A percentile compares a stretch with the other conserved stretches of the same genome.
Conservation (phyloP, 2,113 vertebrate species). For the Leucoraja erinaceus region DNA sequence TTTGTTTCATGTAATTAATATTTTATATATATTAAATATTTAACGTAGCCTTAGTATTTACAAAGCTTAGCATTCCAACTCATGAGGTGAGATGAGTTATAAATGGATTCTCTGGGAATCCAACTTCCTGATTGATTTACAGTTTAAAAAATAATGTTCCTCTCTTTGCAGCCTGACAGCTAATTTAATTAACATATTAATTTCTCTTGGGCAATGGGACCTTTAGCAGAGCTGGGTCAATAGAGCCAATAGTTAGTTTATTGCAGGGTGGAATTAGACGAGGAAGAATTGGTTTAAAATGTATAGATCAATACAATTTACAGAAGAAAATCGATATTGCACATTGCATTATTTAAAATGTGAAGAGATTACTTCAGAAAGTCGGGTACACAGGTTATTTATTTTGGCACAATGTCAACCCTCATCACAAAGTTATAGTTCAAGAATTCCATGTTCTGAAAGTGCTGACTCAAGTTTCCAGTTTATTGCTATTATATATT, state of each 20-base stretch:
- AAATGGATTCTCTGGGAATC: too few relatives aligned
- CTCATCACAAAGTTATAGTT: background rate
- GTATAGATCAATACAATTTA: background rate
- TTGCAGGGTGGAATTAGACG: background rate
- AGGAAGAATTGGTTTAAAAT: background rate
- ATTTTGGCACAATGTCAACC: conserved; percentile 10
- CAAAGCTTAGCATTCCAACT: too few relatives aligned
- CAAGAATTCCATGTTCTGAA: background rate
- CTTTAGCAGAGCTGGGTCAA: background rate
- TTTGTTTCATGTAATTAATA: background rate
- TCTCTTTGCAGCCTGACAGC: too few relatives aligned
- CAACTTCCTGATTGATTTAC: too few relatives aligned
- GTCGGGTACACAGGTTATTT: background rate
- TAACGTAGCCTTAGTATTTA: background rate
- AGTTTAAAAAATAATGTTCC: background rate
- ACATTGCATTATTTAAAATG: conserved; percentile 19
- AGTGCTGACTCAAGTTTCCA: background rate
- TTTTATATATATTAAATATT: background rate
- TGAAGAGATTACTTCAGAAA: background rate
- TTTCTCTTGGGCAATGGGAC: background rate
- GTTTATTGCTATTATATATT: background rate
- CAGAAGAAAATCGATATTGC: conserved; percentile 22
- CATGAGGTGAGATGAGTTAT: too few relatives aligned
- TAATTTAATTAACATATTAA: too few relatives aligned
- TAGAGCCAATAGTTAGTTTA: background rate